A percentile compares a stretch with the other conserved stretches of the same genome.
Evolutionary conservation across 2,113 vertebrate species (phyloP).

Genomic region (Guaruba guarouba): DNA sequence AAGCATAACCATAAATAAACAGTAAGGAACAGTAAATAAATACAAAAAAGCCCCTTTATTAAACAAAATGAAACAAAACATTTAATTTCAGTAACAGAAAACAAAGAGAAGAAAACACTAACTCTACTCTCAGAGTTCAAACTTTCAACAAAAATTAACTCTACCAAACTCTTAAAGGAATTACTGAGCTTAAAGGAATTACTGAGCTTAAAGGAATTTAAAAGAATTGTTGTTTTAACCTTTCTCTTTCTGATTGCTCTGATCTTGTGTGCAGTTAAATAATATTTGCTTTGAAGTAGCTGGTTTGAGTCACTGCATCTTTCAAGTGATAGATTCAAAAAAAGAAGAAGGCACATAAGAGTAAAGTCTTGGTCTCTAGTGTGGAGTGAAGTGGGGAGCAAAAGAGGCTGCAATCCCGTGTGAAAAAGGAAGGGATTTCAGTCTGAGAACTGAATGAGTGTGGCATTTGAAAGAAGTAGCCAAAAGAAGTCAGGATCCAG

Average conservation of each 20-base stretch:
- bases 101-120: background rate
- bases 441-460: background rate
- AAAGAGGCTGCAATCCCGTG: background rate
- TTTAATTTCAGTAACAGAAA: background rate
- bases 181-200: background rate
- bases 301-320: background rate
- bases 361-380: background rate
- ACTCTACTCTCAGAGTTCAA: background rate
- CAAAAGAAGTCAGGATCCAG: background rate
- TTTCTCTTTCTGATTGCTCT: constrained; percentile 7
- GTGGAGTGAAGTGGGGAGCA: background rate
- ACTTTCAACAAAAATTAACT: background rate
- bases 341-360: background rate
- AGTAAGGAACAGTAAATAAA: background rate
- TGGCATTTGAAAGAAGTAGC: background rate
- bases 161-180: background rate
- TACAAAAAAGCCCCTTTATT: background rate
- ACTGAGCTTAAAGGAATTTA: background rate
- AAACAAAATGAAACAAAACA: background rate
- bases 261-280: background rate
- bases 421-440: background rate
- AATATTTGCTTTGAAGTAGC: background rate
- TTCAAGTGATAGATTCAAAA: background rate
- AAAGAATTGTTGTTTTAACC: constrained; percentile 3
- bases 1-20: background rate